These are phyloP conservation scores for Acipenser ruthenus DNA, from an alignment of 2,797 vertebrate species.

Conservation along the genomic window DNA sequence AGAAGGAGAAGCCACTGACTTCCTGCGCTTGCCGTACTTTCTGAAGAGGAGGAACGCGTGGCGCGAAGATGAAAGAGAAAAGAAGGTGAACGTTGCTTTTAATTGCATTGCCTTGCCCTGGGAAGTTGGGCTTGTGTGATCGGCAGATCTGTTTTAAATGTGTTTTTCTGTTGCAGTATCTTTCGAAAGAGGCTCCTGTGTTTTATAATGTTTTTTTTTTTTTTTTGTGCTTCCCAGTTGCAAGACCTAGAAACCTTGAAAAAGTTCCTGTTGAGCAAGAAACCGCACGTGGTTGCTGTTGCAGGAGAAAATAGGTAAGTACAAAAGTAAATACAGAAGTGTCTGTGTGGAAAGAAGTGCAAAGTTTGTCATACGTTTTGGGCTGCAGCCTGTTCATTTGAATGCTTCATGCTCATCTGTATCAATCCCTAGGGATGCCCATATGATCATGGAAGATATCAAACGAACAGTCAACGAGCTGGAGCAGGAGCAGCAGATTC, in stretches of 20 bases:
- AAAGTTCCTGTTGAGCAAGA: conserved; percentile 90
- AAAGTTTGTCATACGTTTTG: background rate
- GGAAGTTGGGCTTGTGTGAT: too few species aligned
- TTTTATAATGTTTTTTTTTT: background rate
- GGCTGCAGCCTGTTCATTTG: too few species aligned
- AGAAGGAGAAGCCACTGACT: conserved; percentile 94
- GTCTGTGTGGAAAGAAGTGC: too few species aligned
- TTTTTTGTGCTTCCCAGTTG: conserved; percentile 12
- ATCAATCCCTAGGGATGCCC: conserved; percentile 70
- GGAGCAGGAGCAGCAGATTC: conserved; percentile 91
- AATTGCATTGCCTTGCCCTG: too few species aligned
- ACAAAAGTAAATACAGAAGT: background rate
- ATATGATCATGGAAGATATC: conserved; percentile 97
- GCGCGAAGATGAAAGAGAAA: conserved; percentile 90
- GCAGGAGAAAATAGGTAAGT: conserved; percentile 86
- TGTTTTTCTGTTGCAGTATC: background rate
- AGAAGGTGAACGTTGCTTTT: conserved; percentile 64
- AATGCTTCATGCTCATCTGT: background rate
- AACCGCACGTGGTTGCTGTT: conserved; percentile 94
- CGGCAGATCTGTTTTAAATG: background rate
- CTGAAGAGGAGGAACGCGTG: conserved; percentile 93
- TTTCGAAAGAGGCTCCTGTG: background rate
- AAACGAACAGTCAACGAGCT: conserved; percentile 88
- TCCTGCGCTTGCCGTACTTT: conserved; percentile 90
- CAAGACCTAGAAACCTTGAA: conserved; percentile 93